These are phyloP conservation scores for Trachops cirrhosus DNA, from an alignment of 2,797 vertebrate genomes.

Conservation along the genomic window DNA sequence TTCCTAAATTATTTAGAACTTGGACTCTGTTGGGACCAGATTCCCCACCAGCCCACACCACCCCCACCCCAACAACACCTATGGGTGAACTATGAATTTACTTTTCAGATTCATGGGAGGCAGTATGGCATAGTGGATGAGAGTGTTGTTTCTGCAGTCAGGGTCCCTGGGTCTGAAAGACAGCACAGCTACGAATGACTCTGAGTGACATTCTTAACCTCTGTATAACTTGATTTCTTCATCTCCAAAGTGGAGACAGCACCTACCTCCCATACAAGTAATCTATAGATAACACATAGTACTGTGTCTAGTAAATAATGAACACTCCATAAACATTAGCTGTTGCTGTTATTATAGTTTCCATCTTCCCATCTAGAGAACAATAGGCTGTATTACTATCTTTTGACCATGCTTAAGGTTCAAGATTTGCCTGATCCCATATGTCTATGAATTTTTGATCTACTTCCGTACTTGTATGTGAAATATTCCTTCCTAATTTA, in stretches of 20 bases:
- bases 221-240: neutral
- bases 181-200: neutral
- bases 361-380: neutral
- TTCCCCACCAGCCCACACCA: neutral
- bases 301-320: neutral
- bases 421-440: neutral
- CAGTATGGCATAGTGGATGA: neutral
- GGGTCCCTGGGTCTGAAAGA: neutral
- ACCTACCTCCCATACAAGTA: neutral
- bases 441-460: neutral
- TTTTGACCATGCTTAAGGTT: neutral
- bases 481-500: neutral
- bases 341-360: neutral
- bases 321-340: neutral
- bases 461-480: neutral
- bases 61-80: neutral
- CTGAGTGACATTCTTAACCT: neutral
- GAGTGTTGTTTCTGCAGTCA: neutral
- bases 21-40: neutral
- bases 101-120: neutral
- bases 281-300: neutral
- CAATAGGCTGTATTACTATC: neutral
- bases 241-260: neutral
- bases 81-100: neutral
- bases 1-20: constrained; percentile 7